Base-by-base conservation (phyloP, 2,797 vertebrate species). In the Gila robusta region DNA sequence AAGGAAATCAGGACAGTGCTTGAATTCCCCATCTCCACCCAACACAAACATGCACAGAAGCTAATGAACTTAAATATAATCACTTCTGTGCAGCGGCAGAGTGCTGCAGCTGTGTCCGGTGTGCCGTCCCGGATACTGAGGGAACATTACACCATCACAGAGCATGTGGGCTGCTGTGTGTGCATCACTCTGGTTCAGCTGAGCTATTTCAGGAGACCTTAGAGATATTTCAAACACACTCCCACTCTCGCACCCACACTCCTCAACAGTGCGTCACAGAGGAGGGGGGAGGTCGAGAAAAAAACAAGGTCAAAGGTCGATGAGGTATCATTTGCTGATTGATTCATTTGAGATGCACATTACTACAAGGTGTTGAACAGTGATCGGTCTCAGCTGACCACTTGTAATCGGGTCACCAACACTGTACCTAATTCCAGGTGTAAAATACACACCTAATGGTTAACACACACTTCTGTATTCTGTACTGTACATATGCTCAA, bases 101-200 rank as follows among this genome's bases (percentile, higher is more conserved):
- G 28, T 23, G 71, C 71, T 74, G 78, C 90, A 88, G 86, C 79
- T 72, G 81, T 79, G 90, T 91, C 88, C 92, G 92, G 94, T 89
- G 93, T 93, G 91, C 89, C 64, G 85, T 93, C 89, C 92, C 67
- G 91, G 93, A 93, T 91, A 90, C 92, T n/a, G 86, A 89, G 81
- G 86, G 86, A 91, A 94, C 92, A 93, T 92, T 93, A 90, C 90
- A 91, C 92, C 91, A 93, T 89, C 83, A 88, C 86, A 88, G 90
- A 71, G 80, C 54, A 70, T 69, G 82, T 56, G 37, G 79, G 82
- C 77, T 87, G 82, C 73, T 93, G 91, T 90, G 92, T 89, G 88
- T 78, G 88, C 76, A 77, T 89, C 81, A 91, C 56, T 86, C 89
- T 80, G 90, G 92, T 90, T 93, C 89, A 91, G 82, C 44, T 44